Evolutionary conservation across 1,140 invertebrate species (phyloP), one percentile per base, ranked within the genome.

Genomic region (Drosophila aff.): DNA sequence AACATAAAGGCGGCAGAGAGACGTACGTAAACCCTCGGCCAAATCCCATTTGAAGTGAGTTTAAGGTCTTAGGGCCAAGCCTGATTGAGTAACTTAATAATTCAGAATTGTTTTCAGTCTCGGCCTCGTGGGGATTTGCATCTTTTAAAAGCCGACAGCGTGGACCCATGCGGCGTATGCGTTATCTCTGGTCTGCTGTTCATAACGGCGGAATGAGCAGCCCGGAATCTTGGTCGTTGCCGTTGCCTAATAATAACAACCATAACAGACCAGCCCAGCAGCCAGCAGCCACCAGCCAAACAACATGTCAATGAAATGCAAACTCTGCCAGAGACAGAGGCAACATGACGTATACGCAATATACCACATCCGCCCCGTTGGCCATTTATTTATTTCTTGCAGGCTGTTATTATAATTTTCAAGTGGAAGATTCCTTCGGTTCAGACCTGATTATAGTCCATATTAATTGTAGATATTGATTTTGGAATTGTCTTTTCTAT

Each of bases 321-420:
- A 69, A 61, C 7, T 31, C 44, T 71, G 46, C 52, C 64, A 67
- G 26, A 64, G 21, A 40, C 46, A 60, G 40, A 0, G 57, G 44
- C 77, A 74, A 87, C 78, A 75, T 87, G 77, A 76, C 81, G 81
- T 84, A 84, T 84, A 83, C 81, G 84, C 67, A 81, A 71, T 43
- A 67, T 61, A 15, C 13, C 18, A 31, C 66, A 71, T 68, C 49
- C 67, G 67, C 67, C 63, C 67, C 64, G 33, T 71, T 57, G 28
- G 33, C 26, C 40, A 33, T 62, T 41, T 59, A 38, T 52, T 31
- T 40, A 13, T 38, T 40, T 26, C 31, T 21, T 60, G 40, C 13
- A 7, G 44, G 3, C 13, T 21, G 46, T 74, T 43, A 53, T 38
- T 44, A 3, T 41, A 23, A 13, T 49, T 33, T 43, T 31, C 13